These are phyloP conservation scores for Puntigrus tetrazona DNA, from an alignment of 2,113 vertebrate genomes.

Conservation along the genomic window DNA sequence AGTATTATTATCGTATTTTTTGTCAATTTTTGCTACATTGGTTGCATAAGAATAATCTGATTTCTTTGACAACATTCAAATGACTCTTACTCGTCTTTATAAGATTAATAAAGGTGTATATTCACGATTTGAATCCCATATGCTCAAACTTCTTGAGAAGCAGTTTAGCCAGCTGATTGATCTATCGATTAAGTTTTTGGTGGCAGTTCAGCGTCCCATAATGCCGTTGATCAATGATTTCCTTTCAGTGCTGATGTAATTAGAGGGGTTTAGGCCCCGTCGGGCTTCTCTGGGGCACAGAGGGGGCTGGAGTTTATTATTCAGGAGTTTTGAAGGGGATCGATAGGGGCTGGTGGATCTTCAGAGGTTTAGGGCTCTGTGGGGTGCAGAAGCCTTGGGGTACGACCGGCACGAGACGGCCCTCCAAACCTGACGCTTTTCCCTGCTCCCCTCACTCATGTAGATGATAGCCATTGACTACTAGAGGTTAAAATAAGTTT, in stretches of 20 bases:
- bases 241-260: conserved; percentile 91
- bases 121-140: conserved; percentile 61
- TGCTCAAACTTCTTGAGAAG: conserved; percentile 70
- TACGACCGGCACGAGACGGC: conserved; percentile 19
- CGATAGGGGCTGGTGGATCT: conserved; percentile 78
- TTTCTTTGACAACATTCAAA: not conserved
- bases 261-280: conserved; percentile 82
- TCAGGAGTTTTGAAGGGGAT: conserved; percentile 81
- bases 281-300: conserved; percentile 62
- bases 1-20: not conserved
- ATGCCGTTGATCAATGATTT: conserved; percentile 89
- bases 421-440: not conserved
- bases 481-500: not conserved
- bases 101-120: not conserved
- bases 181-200: conserved; percentile 84
- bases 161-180: conserved; percentile 79
- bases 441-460: not conserved
- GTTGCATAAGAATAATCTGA: not conserved
- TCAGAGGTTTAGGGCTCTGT: conserved; percentile 58
- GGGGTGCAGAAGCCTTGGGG: conserved; percentile 40
- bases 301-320: conserved; percentile 76
- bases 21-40: not conserved
- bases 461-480: not conserved
- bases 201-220: conserved; percentile 84
- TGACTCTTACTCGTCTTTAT: not conserved